phyloP scores from a whole-genome alignment of 2,888 invertebrate species.

The Hypolimnas misippus region DNA sequence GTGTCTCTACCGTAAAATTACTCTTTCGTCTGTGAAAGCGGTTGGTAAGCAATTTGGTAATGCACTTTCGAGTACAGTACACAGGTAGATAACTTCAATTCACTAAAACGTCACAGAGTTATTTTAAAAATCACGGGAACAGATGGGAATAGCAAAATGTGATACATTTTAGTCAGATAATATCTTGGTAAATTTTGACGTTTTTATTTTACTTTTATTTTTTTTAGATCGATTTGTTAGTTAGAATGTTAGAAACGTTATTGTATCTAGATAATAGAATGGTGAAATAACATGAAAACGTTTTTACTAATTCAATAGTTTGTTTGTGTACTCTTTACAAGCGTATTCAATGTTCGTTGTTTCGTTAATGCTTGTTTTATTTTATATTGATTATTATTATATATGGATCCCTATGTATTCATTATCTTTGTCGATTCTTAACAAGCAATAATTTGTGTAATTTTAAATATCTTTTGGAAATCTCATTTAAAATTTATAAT shows the following conservation, averaged over 20 bases:
- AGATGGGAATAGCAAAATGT: background rate
- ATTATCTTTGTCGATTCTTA: too few species aligned
- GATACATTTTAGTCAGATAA: constrained; percentile 2
- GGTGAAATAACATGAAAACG: too few species aligned
- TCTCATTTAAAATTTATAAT: background rate
- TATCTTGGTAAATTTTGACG: background rate
- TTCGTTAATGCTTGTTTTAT: background rate
- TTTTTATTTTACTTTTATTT: background rate
- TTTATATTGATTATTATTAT: too few species aligned
- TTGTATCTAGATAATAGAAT: too few species aligned
- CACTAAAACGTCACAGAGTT: background rate
- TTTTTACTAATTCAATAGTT: too few species aligned
- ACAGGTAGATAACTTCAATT: constrained; percentile 10
- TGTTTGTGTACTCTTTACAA: too few species aligned
- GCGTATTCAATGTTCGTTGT: background rate
- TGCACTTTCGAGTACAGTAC: constrained; percentile 61
- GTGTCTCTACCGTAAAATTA: constrained; percentile 58
- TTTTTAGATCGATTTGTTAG: too few species aligned
- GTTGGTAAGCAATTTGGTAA: constrained; percentile 71
- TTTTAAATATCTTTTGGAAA: too few species aligned
- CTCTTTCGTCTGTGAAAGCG: constrained; percentile 55
- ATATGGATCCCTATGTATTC: too few species aligned
- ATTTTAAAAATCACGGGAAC: constrained; percentile 9
- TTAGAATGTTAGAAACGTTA: too few species aligned
- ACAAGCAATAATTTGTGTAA: too few species aligned